Percentiles rank a stretch among this genome's conserved stretches.
phyloP scores from a whole-genome alignment of 2,797 vertebrate species.

The Channallabes apus region DNA sequence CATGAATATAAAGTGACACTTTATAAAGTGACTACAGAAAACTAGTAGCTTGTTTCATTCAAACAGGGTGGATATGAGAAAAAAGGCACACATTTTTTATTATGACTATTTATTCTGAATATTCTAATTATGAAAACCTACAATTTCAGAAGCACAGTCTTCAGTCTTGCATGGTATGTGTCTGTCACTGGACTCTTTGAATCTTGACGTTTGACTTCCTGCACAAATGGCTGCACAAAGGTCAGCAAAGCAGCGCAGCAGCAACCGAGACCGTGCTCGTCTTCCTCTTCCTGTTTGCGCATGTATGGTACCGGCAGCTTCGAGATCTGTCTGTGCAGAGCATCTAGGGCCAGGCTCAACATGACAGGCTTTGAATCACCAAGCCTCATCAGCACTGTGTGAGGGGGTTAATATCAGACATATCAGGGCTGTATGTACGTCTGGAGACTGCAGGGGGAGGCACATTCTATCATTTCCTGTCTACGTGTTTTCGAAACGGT shows the following conservation, averaged over 20 bases:
- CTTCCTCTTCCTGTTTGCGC: constrained; percentile 79
- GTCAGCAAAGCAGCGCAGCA: constrained; percentile 79
- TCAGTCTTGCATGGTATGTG: constrained; percentile 69
- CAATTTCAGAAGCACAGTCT: constrained; percentile 86
- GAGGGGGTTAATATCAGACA: background rate
- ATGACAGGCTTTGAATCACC: constrained; percentile 74
- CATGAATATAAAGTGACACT: background rate
- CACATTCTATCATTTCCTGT: constrained; percentile 35
- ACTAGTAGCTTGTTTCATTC: background rate
- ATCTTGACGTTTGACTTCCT: constrained; percentile 72
- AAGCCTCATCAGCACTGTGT: constrained; percentile 77
- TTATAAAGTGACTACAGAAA: background rate
- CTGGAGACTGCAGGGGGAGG: constrained; percentile 60
- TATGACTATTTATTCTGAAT: background rate
- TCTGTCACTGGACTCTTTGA: constrained; percentile 43
- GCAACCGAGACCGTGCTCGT: constrained; percentile 78
- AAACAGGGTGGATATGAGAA: too few relatives aligned
- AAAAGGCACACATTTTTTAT: background rate
- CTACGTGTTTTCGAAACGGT: background rate
- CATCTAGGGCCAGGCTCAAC: constrained; percentile 78
- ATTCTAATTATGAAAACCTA: constrained; percentile 66
- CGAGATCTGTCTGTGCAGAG: constrained; percentile 82
- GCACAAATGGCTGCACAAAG: constrained; percentile 83
- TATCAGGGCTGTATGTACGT: constrained; percentile 26
- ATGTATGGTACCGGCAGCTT: constrained; percentile 87